phyloP scores from a whole-genome alignment of 2,888 invertebrate genomes.

The Margaritifera margaritifera region DNA sequence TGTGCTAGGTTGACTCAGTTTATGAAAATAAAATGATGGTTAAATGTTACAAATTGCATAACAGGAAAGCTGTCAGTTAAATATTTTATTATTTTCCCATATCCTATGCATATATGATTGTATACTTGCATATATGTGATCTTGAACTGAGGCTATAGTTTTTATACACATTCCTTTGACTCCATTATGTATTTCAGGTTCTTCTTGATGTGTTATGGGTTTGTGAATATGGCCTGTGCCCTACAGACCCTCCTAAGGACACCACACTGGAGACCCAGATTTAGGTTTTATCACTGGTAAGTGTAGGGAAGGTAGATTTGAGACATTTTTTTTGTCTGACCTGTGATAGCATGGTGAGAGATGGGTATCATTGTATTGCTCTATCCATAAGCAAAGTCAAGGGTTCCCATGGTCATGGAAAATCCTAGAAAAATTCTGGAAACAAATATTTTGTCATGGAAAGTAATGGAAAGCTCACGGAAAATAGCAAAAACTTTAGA shows the following conservation, averaged over 20 bases:
- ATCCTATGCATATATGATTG: too few species aligned
- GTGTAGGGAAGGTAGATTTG: conserved; percentile 11
- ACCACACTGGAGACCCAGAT: conserved; percentile 98
- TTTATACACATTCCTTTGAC: conserved; percentile 1
- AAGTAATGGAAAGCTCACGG: too few species aligned
- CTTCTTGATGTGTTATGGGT: conserved; percentile 99
- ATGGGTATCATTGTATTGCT: neutral
- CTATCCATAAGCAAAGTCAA: too few species aligned
- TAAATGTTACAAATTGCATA: too few species aligned
- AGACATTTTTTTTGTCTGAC: neutral
- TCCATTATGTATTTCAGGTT: conserved; percentile 76
- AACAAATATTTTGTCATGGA: too few species aligned
- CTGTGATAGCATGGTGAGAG: neutral
- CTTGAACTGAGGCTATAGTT: neutral
- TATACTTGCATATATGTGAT: neutral
- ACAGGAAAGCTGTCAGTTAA: too few species aligned
- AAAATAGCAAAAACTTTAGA: too few species aligned
- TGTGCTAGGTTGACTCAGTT: too few species aligned
- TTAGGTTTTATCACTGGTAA: conserved; percentile 98
- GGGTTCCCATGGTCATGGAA: too few species aligned
- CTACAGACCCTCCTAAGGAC: conserved; percentile 92
- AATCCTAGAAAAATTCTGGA: too few species aligned
- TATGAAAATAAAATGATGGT: too few species aligned
- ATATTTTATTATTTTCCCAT: too few species aligned
- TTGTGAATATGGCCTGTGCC: conserved; percentile 98